Evolutionary conservation across 1,140 invertebrate species (phyloP).

Genomic region (Theocolax elegans): DNA sequence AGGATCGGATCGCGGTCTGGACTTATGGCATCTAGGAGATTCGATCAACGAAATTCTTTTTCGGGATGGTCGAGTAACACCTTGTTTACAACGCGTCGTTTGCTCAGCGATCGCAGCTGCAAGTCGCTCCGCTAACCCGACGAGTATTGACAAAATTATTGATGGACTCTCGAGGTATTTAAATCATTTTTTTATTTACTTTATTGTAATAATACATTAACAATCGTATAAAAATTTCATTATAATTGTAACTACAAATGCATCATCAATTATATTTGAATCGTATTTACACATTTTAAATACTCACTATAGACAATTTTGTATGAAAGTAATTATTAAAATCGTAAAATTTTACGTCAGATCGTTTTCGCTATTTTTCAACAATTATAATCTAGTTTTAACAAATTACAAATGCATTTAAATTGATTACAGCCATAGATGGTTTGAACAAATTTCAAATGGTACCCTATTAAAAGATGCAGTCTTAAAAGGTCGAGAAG

Average conservation of each 20-base stretch:
- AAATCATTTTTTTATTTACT: not conserved
- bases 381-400: too few species aligned
- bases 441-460: constrained; percentile 53
- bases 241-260: too few species aligned
- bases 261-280: too few species aligned
- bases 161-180: constrained; percentile 61
- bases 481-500: constrained; percentile 46
- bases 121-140: constrained; percentile 47
- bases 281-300: too few species aligned
- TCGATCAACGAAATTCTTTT: constrained; percentile 54
- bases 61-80: constrained; percentile 53
- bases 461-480: constrained; percentile 59
- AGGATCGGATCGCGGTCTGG: constrained; percentile 29
- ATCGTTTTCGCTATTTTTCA: too few species aligned
- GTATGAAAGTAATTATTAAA: too few species aligned
- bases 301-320: too few species aligned
- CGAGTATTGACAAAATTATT: constrained; percentile 61
- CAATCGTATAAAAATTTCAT: too few species aligned
- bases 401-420: not conserved
- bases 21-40: constrained; percentile 46
- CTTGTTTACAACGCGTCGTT: constrained; percentile 58
- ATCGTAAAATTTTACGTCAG: too few species aligned
- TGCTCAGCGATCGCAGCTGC: constrained; percentile 56
- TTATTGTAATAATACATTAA: too few species aligned
- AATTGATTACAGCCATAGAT: constrained; percentile 47